These are phyloP conservation scores for Dicyrtoma fusca DNA, from an alignment of 2,888 invertebrate species.

Conservation along the genomic window DNA sequence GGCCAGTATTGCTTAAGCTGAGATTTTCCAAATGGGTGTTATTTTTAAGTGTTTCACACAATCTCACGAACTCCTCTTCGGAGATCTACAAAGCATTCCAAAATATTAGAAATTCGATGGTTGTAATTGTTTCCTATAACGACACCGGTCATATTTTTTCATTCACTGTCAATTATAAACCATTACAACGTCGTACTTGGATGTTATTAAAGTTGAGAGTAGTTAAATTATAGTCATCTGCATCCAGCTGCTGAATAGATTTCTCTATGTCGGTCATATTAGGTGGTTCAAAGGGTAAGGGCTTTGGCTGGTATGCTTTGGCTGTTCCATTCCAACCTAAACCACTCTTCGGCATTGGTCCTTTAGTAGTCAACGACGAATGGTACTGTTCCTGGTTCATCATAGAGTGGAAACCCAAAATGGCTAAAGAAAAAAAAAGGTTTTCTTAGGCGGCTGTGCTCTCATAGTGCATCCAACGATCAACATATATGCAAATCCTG, in stretches of 20 bases:
- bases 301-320: slow-evolving; percentile 87
- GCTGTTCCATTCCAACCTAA: slow-evolving; percentile 94
- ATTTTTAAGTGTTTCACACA: slow-evolving; percentile 83
- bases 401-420: slow-evolving; percentile 99
- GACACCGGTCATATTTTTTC: too few species aligned
- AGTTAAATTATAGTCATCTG: slow-evolving; percentile 82
- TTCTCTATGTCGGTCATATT: slow-evolving; percentile 95
- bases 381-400: slow-evolving; percentile 93
- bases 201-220: slow-evolving; percentile 99
- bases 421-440: slow-evolving; percentile 68
- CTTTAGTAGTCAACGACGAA: slow-evolving; percentile 89
- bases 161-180: too few species aligned
- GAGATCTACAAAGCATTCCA: slow-evolving; percentile 82
- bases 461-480: too few species aligned
- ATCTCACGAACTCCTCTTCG: slow-evolving; percentile 87
- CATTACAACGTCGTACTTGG: slow-evolving; percentile 81
- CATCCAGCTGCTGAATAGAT: slow-evolving; percentile 83
- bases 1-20: slow-evolving; percentile 89
- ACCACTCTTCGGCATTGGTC: slow-evolving; percentile 65
- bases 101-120: too few species aligned
- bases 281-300: slow-evolving; percentile 92
- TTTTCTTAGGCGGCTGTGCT: too few species aligned
- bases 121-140: too few species aligned
- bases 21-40: slow-evolving; percentile 92
- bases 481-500: neutral